Percentiles rank a stretch among this genome's conserved stretches.
These are phyloP conservation scores for Hedya salicella DNA, from an alignment of 2,888 invertebrate species.

Conservation along the genomic window DNA sequence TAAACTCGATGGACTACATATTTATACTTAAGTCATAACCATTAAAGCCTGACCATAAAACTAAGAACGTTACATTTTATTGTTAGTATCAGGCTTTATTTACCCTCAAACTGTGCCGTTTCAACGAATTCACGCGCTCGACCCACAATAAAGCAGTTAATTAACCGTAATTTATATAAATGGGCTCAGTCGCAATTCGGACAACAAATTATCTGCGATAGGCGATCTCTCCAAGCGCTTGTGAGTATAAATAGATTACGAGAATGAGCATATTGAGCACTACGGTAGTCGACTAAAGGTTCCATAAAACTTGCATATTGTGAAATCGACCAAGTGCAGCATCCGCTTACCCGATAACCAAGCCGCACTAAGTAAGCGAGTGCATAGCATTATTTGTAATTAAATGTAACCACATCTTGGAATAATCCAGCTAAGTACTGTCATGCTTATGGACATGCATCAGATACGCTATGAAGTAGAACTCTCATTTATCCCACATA, in stretches of 20 bases:
- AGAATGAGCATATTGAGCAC: constrained; percentile 21
- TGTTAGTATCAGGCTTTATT: constrained; percentile 50
- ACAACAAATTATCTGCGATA: constrained; percentile 73
- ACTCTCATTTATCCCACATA: no score
- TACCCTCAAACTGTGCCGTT: constrained; percentile 61
- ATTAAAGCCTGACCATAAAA: constrained; percentile 46
- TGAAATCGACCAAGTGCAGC: neutral
- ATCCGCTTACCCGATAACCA: neutral
- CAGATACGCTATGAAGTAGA: no score
- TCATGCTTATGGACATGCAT: no score
- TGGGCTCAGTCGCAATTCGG: constrained; percentile 68
- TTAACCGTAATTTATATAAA: constrained; percentile 78
- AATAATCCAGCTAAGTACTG: no score
- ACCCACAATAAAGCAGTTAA: constrained; percentile 74
- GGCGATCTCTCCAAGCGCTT: constrained; percentile 63
- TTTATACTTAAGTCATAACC: constrained; percentile 45
- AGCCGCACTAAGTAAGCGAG: neutral
- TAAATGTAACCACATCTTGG: no score
- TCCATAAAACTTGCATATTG: neutral
- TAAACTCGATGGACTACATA: constrained; percentile 34
- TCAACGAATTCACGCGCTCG: constrained; percentile 69
- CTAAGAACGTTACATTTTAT: constrained; percentile 62
- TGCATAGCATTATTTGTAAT: no score
- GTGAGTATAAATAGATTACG: constrained; percentile 55
- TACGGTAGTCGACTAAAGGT: neutral